Conservation (phyloP, 2,113 vertebrate genomes). For the Polyodon spathula region DNA sequence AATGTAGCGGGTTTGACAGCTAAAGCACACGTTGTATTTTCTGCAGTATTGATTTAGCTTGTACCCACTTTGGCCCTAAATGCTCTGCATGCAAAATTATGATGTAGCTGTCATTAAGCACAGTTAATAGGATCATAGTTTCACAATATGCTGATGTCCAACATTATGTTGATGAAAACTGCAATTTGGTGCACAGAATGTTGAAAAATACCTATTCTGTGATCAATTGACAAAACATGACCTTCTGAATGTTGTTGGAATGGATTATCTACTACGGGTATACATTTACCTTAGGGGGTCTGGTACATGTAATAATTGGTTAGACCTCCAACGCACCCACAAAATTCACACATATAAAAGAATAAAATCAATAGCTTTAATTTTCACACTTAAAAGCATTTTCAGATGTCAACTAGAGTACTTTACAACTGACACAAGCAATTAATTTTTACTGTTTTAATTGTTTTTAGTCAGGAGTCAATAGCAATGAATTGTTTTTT, state of each 20-base stretch:
- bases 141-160: constrained; percentile 20
- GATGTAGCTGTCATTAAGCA: constrained; percentile 37
- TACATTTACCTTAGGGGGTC: constrained; percentile 46
- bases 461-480: constrained; percentile 61
- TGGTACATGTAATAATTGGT: constrained; percentile 51
- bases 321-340: constrained; percentile 42
- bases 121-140: constrained; percentile 40
- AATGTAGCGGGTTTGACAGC: constrained; percentile 29
- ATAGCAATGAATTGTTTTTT: constrained; percentile 29
- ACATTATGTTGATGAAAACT: neutral
- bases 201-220: constrained; percentile 27
- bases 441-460: constrained; percentile 73
- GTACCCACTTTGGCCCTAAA: constrained; percentile 33
- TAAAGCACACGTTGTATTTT: constrained; percentile 34
- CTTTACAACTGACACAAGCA: constrained; percentile 66
- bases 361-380: constrained; percentile 73
- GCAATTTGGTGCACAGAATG: constrained; percentile 16
- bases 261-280: constrained; percentile 40
- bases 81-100: constrained; percentile 19
- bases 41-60: constrained; percentile 39
- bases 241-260: constrained; percentile 41
- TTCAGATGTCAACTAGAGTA: constrained; percentile 63
- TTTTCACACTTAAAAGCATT: constrained; percentile 60
- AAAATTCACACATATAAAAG: constrained; percentile 41
- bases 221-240: constrained; percentile 33